Evolutionary conservation across 2,113 vertebrate genomes (phyloP).

Genomic region (Mastomys natalensis): DNA sequence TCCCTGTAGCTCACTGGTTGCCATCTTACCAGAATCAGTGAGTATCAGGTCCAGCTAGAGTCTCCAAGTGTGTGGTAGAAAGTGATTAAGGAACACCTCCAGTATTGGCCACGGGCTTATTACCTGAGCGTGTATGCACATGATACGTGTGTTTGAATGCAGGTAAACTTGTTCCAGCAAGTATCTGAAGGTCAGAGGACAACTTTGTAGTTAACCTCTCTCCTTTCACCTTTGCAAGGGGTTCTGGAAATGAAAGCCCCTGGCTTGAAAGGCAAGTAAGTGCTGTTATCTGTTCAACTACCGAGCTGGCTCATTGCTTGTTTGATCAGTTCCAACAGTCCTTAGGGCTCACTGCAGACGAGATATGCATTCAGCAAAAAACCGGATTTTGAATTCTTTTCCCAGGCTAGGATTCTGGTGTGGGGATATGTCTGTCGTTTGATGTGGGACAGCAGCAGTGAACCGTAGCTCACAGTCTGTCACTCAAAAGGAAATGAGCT

Average conservation of each 20-base stretch:
- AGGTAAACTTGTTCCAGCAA: too few species aligned
- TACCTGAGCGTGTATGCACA: not conserved
- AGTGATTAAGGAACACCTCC: not conserved
- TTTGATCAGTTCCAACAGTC: not conserved
- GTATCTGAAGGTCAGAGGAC: not conserved
- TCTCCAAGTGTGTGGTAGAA: not conserved
- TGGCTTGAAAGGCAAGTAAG: not conserved
- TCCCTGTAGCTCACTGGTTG: not conserved
- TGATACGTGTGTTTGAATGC: not conserved
- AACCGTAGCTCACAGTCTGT: not conserved
- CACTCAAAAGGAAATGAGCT: not conserved
- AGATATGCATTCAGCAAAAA: not conserved
- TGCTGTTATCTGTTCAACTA: not conserved
- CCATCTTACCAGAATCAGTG: not conserved
- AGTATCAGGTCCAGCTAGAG: not conserved
- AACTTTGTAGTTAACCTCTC: not conserved
- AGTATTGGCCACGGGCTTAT: too few species aligned
- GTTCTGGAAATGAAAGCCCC: not conserved
- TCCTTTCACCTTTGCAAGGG: not conserved
- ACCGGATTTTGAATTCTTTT: not conserved
- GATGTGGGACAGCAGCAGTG: not conserved
- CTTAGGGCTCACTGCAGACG: not conserved
- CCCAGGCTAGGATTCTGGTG: not conserved
- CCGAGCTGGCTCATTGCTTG: not conserved
- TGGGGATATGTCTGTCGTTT: not conserved